These are phyloP conservation scores for Empis livida DNA, from an alignment of 2,888 invertebrate genomes.

Conservation along the genomic window DNA sequence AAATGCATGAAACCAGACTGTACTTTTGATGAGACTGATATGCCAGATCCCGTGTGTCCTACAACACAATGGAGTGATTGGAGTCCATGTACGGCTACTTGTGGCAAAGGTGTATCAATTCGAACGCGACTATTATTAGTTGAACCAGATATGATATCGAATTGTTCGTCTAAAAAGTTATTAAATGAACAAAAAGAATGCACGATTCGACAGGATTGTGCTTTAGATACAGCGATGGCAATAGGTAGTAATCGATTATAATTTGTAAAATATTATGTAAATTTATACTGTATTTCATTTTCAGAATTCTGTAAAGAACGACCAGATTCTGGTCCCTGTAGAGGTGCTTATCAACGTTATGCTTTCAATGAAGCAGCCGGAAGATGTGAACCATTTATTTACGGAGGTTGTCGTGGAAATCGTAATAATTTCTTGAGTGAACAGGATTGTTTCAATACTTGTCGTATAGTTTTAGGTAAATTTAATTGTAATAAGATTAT, in stretches of 20 bases:
- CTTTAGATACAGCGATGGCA: conserved; percentile 59
- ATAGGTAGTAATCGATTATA: conserved; percentile 51
- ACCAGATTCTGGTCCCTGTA: conserved; percentile 72
- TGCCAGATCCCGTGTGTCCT: conserved; percentile 46
- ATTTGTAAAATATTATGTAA: background rate
- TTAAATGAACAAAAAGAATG: conserved; percentile 66
- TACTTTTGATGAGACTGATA: conserved; percentile 36
- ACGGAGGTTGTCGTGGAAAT: conserved; percentile 83
- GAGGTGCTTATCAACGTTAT: conserved; percentile 78
- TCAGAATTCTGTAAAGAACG: conserved; percentile 72
- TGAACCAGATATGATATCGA: conserved; percentile 48
- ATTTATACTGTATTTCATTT: conserved; percentile 5
- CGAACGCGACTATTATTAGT: conserved; percentile 60
- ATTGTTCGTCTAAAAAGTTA: conserved; percentile 54
- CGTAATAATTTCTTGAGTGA: conserved; percentile 78
- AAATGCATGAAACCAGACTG: conserved; percentile 60
- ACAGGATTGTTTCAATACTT: conserved; percentile 62
- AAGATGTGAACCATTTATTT: conserved; percentile 76
- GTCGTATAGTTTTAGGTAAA: conserved; percentile 28
- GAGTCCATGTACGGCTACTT: conserved; percentile 83
- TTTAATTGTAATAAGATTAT: background rate
- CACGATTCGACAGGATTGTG: conserved; percentile 51
- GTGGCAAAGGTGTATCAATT: conserved; percentile 55
- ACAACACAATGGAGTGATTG: conserved; percentile 85
- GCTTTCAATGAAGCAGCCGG: conserved; percentile 61